Percentiles rank a stretch among this genome's conserved stretches.
These are phyloP conservation scores for Parus major DNA, from an alignment of 2,113 vertebrate species.

Conservation along the genomic window DNA sequence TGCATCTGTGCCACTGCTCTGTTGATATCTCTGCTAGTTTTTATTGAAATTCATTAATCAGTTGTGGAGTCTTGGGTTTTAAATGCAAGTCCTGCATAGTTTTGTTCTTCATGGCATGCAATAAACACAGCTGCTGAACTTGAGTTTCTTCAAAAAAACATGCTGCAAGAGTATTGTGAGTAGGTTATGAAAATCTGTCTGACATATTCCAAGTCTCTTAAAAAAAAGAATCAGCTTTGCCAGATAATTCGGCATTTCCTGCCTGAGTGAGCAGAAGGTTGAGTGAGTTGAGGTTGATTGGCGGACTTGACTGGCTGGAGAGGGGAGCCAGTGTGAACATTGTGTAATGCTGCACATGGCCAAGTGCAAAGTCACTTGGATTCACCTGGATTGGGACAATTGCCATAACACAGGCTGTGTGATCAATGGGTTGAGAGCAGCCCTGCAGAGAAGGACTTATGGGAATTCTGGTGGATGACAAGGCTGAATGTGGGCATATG, in stretches of 20 bases:
- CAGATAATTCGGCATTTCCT: not conserved
- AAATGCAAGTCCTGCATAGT: not conserved
- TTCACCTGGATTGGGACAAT: not conserved
- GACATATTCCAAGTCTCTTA: not conserved
- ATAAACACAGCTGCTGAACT: not conserved
- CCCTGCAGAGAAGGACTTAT: not conserved
- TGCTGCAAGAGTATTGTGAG: not conserved
- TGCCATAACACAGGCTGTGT: not conserved
- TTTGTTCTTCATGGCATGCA: not conserved
- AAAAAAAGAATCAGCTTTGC: not conserved
- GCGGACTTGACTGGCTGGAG: not conserved
- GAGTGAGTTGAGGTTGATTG: not conserved
- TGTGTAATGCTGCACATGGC: not conserved
- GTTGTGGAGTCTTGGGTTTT: not conserved
- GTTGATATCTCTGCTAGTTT: not conserved
- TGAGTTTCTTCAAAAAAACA: not conserved
- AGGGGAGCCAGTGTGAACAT: not conserved
- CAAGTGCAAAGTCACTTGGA: not conserved
- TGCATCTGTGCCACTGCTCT: not conserved
- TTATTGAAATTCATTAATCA: not conserved
- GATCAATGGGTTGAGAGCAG: not conserved
- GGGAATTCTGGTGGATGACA: not conserved
- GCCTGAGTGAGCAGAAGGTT: not conserved
- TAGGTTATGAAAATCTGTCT: not conserved
- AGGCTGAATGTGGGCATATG: rapidly evolving